phyloP scores from a whole-genome alignment of 2,888 invertebrate genomes.

The Tenthredo notha region DNA sequence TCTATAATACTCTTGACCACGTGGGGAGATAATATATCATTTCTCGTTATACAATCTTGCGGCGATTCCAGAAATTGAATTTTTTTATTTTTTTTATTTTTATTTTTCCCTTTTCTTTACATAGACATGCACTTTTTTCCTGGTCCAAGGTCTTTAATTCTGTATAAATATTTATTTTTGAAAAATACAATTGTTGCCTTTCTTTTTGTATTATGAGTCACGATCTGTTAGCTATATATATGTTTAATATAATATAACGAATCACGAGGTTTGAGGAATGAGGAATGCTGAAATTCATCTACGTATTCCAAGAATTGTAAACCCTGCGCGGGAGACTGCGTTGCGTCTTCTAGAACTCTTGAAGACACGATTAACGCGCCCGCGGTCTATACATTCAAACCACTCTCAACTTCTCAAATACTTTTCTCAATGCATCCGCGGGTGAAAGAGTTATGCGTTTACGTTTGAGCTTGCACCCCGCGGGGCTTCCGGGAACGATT shows the following conservation, averaged over 20 bases:
- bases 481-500: constrained; percentile 49
- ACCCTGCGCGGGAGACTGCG: constrained; percentile 22
- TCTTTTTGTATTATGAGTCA: constrained; percentile 24
- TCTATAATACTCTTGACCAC: neutral
- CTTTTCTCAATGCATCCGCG: constrained; percentile 13
- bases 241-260: constrained; percentile 12
- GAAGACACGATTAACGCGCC: neutral
- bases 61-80: neutral
- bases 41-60: constrained; percentile 6
- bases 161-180: neutral
- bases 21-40: neutral
- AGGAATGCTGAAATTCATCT: constrained; percentile 40
- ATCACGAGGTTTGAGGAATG: neutral
- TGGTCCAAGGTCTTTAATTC: neutral
- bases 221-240: neutral
- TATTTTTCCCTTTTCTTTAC: neutral
- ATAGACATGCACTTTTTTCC: too few relatives aligned
- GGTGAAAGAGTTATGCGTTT: constrained; percentile 35
- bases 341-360: neutral
- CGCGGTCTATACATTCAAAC: neutral
- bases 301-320: constrained; percentile 27
- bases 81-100: neutral
- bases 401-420: neutral
- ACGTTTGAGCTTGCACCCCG: constrained; percentile 38
- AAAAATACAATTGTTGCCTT: neutral